Conservation (phyloP, 1,140 invertebrate species). For the Brevipalpus yothersi region DNA sequence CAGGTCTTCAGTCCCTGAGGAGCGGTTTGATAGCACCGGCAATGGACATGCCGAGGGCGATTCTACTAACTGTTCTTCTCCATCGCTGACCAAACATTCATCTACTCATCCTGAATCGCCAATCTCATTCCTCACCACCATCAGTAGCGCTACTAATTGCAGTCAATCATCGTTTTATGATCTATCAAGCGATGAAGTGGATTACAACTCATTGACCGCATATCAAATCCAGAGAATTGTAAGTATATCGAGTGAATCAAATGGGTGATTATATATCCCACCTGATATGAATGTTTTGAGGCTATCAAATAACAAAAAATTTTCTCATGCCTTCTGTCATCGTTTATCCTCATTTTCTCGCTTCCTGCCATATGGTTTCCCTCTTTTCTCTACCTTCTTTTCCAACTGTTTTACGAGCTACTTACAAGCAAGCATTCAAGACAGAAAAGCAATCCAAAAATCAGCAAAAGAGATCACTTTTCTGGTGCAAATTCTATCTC, state of each 20-base stretch:
- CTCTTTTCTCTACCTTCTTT: not conserved
- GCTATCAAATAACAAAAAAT: not conserved
- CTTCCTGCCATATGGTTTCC: not conserved
- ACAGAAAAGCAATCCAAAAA: too few relatives aligned
- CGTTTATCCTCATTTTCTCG: not conserved
- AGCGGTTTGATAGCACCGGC: too few relatives aligned
- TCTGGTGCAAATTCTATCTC: not conserved
- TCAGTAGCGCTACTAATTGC: slow-evolving; percentile 2
- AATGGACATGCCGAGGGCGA: too few relatives aligned
- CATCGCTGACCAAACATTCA: not conserved
- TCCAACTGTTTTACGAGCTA: not conserved
- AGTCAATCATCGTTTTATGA: slow-evolving; percentile 1
- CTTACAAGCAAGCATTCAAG: not conserved
- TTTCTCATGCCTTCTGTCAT: not conserved
- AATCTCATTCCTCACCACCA: not conserved
- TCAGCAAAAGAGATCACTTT: not conserved
- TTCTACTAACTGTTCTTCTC: not conserved
- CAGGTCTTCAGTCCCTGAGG: too few relatives aligned
- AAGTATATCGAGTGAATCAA: not conserved
- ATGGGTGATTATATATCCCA: not conserved
- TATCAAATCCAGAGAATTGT: slow-evolving; percentile 3
- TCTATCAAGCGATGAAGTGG: not conserved
- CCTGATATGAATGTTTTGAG: not conserved
- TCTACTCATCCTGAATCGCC: not conserved
- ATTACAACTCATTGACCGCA: not conserved